A percentile compares a stretch with the other conserved stretches of the same genome.
Conservation (phyloP, 2,797 vertebrate genomes). For the Peromyscus aztecus region DNA sequence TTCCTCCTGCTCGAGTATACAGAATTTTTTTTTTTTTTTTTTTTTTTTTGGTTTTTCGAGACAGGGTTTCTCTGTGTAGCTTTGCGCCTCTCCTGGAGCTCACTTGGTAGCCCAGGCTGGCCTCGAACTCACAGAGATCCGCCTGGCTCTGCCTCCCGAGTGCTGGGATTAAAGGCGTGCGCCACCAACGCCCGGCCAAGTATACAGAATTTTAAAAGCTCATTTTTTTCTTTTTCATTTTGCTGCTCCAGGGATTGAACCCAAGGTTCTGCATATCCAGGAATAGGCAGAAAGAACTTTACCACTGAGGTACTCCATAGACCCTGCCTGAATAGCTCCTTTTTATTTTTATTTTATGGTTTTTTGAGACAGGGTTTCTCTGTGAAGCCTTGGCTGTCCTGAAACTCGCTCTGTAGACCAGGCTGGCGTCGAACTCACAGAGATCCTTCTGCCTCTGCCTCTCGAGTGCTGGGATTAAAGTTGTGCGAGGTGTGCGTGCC, state of each 20-base stretch:
- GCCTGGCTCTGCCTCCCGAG: too few relatives aligned
- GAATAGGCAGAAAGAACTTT: neutral
- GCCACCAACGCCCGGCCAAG: too few relatives aligned
- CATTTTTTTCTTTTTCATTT: neutral
- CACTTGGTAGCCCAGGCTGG: too few relatives aligned
- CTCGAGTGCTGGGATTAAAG: fast-evolving
- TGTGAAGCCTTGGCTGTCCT: neutral
- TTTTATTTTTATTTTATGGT: neutral
- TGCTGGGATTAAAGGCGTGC: too few relatives aligned
- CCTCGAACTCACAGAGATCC: too few relatives aligned
- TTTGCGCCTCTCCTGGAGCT: too few relatives aligned
- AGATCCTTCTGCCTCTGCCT: neutral
- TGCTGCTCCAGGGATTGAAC: neutral
- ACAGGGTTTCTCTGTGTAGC: too few relatives aligned
- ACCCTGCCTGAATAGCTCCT: neutral
- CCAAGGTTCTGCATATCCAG: neutral
- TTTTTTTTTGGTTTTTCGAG: too few relatives aligned
- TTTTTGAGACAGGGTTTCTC: neutral
- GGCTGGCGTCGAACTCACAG: neutral
- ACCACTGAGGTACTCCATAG: neutral
- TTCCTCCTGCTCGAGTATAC: too few relatives aligned
- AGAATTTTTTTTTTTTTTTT: neutral
- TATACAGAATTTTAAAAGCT: neutral
- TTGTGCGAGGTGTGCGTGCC: neutral
- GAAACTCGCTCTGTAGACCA: neutral